Conservation (phyloP, 1,140 invertebrate species). For the Ceratina calcarata region DNA sequence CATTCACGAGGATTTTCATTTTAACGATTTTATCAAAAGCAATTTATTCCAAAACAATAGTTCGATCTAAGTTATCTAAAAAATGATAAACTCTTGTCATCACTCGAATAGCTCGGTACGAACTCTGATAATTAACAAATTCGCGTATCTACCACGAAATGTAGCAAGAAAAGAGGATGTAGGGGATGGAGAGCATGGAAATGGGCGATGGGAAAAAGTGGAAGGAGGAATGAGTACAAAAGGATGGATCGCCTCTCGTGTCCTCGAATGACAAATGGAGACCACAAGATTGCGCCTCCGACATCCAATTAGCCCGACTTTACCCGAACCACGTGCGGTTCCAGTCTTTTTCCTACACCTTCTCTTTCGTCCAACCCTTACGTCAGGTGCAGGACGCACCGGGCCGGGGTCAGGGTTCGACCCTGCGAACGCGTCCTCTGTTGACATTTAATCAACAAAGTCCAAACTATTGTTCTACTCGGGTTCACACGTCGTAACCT, state of each 20-base stretch:
- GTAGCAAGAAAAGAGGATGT: too few species aligned
- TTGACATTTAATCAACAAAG: conserved; percentile 76
- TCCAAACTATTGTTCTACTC: conserved; percentile 66
- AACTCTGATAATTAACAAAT: too few species aligned
- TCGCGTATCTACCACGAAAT: too few species aligned
- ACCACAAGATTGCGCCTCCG: conserved; percentile 76
- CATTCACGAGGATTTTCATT: too few species aligned
- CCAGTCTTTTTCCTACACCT: conserved; percentile 47
- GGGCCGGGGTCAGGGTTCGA: conserved; percentile 46
- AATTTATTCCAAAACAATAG: too few species aligned
- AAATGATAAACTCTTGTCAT: too few species aligned
- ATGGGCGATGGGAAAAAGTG: conserved; percentile 24
- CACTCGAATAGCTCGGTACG: too few species aligned
- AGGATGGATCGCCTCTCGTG: conserved; percentile 47
- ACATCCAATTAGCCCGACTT: conserved; percentile 77
- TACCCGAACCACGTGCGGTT: conserved; percentile 35
- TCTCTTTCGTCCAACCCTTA: conserved; percentile 47
- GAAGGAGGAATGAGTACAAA: conserved; percentile 10
- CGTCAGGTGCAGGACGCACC: conserved; percentile 69
- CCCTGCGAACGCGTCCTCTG: conserved; percentile 63
- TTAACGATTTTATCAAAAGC: too few species aligned
- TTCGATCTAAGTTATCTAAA: too few species aligned
- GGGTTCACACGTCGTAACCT: conserved; percentile 40
- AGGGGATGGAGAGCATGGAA: conserved; percentile 25
- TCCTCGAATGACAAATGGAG: conserved; percentile 77